phyloP scores from a whole-genome alignment of 2,797 vertebrate genomes.

The Bradypus variegatus region DNA sequence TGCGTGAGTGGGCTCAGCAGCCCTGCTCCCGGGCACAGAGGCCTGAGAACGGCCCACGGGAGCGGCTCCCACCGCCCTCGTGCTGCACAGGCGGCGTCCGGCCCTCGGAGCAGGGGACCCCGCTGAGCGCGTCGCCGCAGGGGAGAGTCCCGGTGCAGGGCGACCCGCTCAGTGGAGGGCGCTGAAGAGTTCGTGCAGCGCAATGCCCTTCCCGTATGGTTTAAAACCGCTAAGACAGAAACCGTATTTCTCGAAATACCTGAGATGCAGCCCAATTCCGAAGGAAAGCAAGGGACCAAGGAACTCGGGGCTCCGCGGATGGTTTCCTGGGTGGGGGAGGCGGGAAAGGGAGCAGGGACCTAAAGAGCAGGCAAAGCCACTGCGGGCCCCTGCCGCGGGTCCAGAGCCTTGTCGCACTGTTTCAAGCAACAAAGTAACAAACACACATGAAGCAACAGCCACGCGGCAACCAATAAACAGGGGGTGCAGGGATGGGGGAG shows the following conservation, averaged over 20 bases:
- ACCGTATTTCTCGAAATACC: too few species aligned
- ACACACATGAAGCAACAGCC: background rate
- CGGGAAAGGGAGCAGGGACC: too few species aligned
- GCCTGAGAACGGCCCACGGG: background rate
- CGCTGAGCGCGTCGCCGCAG: too few species aligned
- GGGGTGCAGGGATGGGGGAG: background rate
- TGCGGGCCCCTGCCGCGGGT: background rate
- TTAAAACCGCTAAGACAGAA: background rate
- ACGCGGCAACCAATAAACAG: background rate
- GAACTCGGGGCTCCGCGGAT: too few species aligned
- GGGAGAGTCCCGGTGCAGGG: too few species aligned
- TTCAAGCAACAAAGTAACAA: background rate
- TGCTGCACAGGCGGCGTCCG: too few species aligned
- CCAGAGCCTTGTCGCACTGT: background rate
- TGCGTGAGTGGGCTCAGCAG: background rate
- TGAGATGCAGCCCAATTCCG: background rate
- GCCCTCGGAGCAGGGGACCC: too few species aligned
- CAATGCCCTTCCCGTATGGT: background rate
- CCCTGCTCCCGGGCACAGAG: background rate
- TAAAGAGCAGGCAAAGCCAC: too few species aligned
- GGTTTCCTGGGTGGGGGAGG: background rate
- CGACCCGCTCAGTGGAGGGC: background rate
- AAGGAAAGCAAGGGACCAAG: background rate
- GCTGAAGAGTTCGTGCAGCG: rapidly evolving
- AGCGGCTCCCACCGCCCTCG: too few species aligned